These are phyloP conservation scores for Athalia circularis DNA, from an alignment of 2,888 invertebrate genomes.

Conservation along the genomic window DNA sequence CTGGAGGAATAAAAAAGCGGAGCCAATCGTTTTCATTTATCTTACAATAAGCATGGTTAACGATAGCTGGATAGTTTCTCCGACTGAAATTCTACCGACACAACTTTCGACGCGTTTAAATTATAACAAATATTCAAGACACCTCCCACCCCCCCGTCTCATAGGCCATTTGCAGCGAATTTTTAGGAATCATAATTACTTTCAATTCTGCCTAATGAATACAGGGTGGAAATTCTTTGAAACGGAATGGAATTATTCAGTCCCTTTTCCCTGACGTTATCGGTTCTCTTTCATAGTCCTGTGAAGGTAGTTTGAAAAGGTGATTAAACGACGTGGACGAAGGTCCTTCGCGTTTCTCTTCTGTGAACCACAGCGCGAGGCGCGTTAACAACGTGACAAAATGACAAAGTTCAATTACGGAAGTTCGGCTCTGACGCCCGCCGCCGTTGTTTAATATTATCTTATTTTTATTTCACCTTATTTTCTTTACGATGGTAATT, in stretches of 20 bases:
- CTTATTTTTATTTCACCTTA: too few relatives aligned
- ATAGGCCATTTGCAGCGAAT: neutral
- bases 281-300: neutral
- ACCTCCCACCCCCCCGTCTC: neutral
- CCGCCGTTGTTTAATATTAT: neutral
- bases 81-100: neutral
- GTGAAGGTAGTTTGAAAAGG: too few relatives aligned
- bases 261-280: too few relatives aligned
- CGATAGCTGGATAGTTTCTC: neutral
- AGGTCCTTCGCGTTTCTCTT: neutral
- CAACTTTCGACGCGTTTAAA: neutral
- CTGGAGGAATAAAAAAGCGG: conserved; percentile 39
- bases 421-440: neutral
- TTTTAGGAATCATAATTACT: conserved; percentile 23
- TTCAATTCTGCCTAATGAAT: neutral
- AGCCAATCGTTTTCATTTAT: conserved; percentile 65
- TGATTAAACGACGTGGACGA: neutral
- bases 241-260: too few relatives aligned
- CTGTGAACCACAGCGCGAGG: neutral
- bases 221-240: too few relatives aligned
- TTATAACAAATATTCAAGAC: conserved; percentile 15
- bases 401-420: conserved; percentile 30
- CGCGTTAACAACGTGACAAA: neutral
- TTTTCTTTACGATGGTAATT: too few relatives aligned
- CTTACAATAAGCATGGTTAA: conserved; percentile 53